These are phyloP conservation scores for Archaeoteleia sp. DNA, from an alignment of 2,888 invertebrate genomes.

Conservation along the genomic window DNA sequence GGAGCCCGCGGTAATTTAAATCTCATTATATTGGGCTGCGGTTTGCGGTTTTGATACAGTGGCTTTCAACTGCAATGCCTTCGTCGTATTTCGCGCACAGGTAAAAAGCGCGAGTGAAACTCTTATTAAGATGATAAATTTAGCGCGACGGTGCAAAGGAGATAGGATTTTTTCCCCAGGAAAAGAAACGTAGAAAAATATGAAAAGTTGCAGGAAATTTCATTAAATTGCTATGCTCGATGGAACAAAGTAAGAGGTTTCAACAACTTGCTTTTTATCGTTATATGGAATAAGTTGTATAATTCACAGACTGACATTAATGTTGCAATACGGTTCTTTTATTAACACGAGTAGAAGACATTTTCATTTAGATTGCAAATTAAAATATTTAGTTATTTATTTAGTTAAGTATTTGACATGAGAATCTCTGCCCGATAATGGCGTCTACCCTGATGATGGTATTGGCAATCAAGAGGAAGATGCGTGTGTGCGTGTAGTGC, in stretches of 20 bases:
- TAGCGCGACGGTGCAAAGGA: constrained; percentile 54
- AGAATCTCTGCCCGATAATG: constrained; percentile 49
- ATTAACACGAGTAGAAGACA: too few relatives aligned
- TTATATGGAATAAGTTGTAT: not conserved
- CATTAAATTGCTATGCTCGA: constrained; percentile 53
- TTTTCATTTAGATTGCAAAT: too few relatives aligned
- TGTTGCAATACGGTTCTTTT: not conserved
- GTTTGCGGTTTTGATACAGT: constrained; percentile 72
- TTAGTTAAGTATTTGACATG: constrained; percentile 30
- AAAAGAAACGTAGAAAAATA: constrained; percentile 23
- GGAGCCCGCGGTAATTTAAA: constrained; percentile 73
- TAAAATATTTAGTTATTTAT: too few relatives aligned
- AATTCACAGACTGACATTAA: not conserved
- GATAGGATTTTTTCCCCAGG: constrained; percentile 20
- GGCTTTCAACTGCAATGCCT: constrained; percentile 58
- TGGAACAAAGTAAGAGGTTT: constrained; percentile 33
- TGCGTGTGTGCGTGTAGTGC: constrained; percentile 55
- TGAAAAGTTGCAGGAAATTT: constrained; percentile 38
- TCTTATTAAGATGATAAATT: constrained; percentile 55
- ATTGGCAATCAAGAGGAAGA: constrained; percentile 64
- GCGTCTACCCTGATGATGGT: constrained; percentile 49
- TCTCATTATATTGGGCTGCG: constrained; percentile 73
- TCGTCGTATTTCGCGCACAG: constrained; percentile 28
- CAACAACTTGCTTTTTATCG: not conserved
- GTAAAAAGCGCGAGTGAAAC: constrained; percentile 40